Percentiles rank a stretch among this genome's conserved stretches.
Evolutionary conservation across 2,113 vertebrate genomes (phyloP).

Genomic region (Pseudorhombus dupliciocellatus): DNA sequence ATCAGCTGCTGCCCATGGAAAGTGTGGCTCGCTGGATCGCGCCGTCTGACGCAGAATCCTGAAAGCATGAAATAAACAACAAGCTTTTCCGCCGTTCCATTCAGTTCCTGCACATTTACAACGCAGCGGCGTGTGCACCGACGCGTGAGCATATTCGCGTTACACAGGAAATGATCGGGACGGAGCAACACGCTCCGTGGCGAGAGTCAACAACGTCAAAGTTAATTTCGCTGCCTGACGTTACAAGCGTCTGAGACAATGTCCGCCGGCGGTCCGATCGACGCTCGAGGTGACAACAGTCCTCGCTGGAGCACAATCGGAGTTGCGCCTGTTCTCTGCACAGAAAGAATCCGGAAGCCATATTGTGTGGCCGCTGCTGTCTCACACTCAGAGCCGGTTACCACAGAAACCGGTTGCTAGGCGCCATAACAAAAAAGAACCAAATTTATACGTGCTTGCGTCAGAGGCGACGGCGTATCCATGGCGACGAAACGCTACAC

Average conservation of each 20-base stretch:
- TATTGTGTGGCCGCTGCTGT: conserved; percentile 48
- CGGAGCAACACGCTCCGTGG: not conserved
- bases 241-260: not conserved
- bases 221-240: not conserved
- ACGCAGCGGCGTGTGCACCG: no score
- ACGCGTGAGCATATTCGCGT: not conserved
- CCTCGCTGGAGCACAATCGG: not conserved
- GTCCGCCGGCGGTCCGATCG: not conserved
- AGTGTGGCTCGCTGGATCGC: not conserved
- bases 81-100: not conserved
- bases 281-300: not conserved
- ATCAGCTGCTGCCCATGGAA: not conserved
- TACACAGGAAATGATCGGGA: not conserved
- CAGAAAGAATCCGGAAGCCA: conserved; percentile 73
- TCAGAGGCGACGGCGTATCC: conserved; percentile 83
- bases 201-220: not conserved
- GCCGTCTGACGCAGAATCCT: not conserved
- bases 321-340: conserved; percentile 4
- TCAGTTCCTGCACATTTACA: not conserved
- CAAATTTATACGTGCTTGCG: conserved; percentile 82
- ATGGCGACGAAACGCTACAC: conserved; percentile 81
- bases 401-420: conserved; percentile 83
- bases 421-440: conserved; percentile 86
- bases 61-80: no score
- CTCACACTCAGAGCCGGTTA: conserved; percentile 69